Evolutionary conservation across 2,888 invertebrate genomes (phyloP), one percentile per base, ranked within the genome.

Genomic region (Pristionchus fissidentatus): DNA sequence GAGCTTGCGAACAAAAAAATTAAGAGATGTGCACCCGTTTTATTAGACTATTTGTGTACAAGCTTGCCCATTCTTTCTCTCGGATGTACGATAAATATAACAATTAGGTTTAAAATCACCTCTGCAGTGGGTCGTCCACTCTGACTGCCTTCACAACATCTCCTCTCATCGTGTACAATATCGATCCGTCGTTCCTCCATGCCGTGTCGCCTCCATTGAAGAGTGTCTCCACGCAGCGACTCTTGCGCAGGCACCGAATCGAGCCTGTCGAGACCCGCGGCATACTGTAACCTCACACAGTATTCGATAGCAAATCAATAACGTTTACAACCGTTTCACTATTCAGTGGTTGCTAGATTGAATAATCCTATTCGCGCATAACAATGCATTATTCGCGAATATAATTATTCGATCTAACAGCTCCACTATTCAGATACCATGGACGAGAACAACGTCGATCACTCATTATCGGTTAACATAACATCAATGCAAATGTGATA

Each of bases 101-200:
- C 46, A 15, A n/a, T n/a, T n/a, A n/a, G n/a, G n/a, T n/a, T n/a
- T n/a, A n/a, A n/a, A n/a, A n/a, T n/a, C 35, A 82, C 82, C 82
- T 82, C 26, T 82, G 49, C 41, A 82, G 41, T 62, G 82, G 82
- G 15, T 90, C 85, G 26, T 86, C 85, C 49, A 90, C 85, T 84
- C 88, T 87, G 35, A 91, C 86, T 26, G 85, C 90, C 84, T 91
- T 91, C 46, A 91, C 88, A 0, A 90, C 84, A 85, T 89, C 88
- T 46, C 87, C 85, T 82, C 91, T 91, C 22, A 90, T 88, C 26
- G 90, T 88, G 83, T 89, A 91, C 29, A 91, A 57, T 55, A 84
- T 84, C 55, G 86, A 84, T 22, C 91, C 90, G 81, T 89, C 87
- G 22, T 86, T 84, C 81, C 87, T 89, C 87, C 91, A 88, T 83